Evolutionary conservation across 2,797 vertebrate genomes (phyloP), one percentile per base, ranked within the genome.

Genomic region (Cirrhinus mrigala): DNA sequence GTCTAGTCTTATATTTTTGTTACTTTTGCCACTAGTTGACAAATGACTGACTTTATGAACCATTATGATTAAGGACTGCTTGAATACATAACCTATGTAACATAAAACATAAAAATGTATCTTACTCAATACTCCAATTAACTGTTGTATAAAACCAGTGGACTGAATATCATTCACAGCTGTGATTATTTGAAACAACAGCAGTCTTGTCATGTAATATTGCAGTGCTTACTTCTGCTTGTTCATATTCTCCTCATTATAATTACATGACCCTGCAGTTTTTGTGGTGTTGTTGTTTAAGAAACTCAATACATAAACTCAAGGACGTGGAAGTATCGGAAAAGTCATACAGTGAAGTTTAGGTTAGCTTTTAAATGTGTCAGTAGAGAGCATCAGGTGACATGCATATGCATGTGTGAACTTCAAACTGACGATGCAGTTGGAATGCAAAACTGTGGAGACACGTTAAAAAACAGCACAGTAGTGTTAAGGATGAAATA

Each of bases 341-440:
- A 74, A 74, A 52, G n/a, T 24, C 71, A 11, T 22, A 40, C 9
- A 40, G 18, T 52, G 71, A 74, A 74, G 22, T 71, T 46, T 22
- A 24, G 20, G 69, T 40, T 37, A 12, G 54, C 27, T 81, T 81
- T 79, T 33, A 79, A 48, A 69, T 8, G 18, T 54, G 79, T 68
- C 46, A 74, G 74, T 56, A 37, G 33, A 56, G 44, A 29, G 60
- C 60, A 81, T 81, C 50, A 58, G 52, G 10, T 70, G 48, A 44
- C 68, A 40, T 71, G 52, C 66, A 81, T 70, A 71, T 81, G 22
- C 22, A 71, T 71, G 50, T 71, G 50, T 44, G 66, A 81, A 81
- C 50, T 81, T 81, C 79, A 70, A 58, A 81, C 33, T 44, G 79
- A 54, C 70, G 48, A 37, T 56, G 52, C 66, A 58, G 15, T 81